Percentiles rank a stretch among this genome's conserved stretches.
phyloP scores from a whole-genome alignment of 2,888 invertebrate species.

The Abrostola triplasia region DNA sequence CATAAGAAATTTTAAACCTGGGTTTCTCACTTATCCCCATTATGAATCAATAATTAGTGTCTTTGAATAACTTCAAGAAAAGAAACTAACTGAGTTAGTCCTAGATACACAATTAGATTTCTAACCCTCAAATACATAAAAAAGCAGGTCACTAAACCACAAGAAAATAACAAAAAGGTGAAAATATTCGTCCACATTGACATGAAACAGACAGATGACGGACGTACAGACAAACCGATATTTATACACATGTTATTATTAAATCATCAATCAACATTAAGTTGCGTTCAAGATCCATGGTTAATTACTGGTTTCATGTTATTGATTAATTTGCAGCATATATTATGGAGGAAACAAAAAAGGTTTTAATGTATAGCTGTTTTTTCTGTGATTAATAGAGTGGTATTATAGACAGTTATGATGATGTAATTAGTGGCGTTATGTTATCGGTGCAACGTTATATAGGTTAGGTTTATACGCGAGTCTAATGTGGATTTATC shows the following conservation, averaged over 20 bases:
- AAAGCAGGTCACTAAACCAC: background rate
- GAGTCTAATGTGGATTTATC: too few relatives aligned
- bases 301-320: slow-evolving; percentile 66
- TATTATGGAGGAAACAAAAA: slow-evolving; percentile 6
- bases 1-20: too few relatives aligned
- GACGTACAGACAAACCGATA: slow-evolving; percentile 62
- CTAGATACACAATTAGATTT: too few relatives aligned
- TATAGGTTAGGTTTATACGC: too few relatives aligned
- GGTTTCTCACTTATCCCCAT: too few relatives aligned
- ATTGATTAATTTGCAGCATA: slow-evolving; percentile 65
- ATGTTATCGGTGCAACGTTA: background rate
- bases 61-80: too few relatives aligned
- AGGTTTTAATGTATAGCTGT: slow-evolving; percentile 2
- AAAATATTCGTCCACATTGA: slow-evolving; percentile 41
- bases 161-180: background rate
- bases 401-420: background rate
- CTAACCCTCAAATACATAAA: background rate
- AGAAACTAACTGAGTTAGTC: too few relatives aligned
- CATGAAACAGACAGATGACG: slow-evolving; percentile 51
- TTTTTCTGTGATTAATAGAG: slow-evolving; percentile 5
- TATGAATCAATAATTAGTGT: too few relatives aligned
- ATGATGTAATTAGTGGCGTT: background rate
- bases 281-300: slow-evolving; percentile 48
- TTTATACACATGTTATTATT: slow-evolving; percentile 69
- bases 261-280: slow-evolving; percentile 78